phyloP scores from a whole-genome alignment of 2,888 invertebrate genomes.

The Falcaria lacertinaria region DNA sequence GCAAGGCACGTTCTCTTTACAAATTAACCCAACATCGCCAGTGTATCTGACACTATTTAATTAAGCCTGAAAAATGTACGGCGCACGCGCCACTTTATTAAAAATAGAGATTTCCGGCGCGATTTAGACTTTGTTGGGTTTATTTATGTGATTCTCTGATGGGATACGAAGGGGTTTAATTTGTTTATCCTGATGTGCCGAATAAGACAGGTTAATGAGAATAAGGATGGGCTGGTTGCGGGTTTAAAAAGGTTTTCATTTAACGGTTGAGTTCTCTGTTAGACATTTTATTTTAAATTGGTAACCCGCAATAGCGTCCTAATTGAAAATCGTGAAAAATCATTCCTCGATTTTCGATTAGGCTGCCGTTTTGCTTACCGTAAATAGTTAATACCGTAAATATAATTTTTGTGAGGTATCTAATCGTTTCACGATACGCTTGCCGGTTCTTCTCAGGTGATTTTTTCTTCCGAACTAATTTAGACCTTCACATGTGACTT shows the following conservation, averaged over 20 bases:
- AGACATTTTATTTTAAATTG: no score
- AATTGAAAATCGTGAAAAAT: no score
- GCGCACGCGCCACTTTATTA: slow-evolving; percentile 26
- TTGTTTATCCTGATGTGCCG: not conserved
- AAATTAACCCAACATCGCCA: slow-evolving; percentile 26
- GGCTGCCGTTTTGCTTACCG: no score
- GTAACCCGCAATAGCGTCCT: no score
- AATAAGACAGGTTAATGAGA: not conserved
- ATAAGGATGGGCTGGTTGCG: not conserved
- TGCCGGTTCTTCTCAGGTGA: no score
- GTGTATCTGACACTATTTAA: slow-evolving; percentile 32
- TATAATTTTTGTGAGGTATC: no score
- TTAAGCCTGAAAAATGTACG: slow-evolving; percentile 40
- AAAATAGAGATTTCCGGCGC: slow-evolving; percentile 29
- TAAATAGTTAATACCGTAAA: no score
- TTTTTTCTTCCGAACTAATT: no score
- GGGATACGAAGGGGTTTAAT: slow-evolving; percentile 2
- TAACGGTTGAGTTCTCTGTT: not conserved
- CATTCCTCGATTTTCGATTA: no score
- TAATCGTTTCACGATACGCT: no score
- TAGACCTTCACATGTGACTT: no score
- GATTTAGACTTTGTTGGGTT: slow-evolving; percentile 27
- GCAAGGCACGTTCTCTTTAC: slow-evolving; percentile 18
- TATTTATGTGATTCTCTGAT: slow-evolving; percentile 16
- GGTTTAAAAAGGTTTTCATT: not conserved